A percentile compares a stretch with the other conserved stretches of the same genome.
Evolutionary conservation across 2,113 vertebrate species (phyloP).

Genomic region (Notiomystis cincta): DNA sequence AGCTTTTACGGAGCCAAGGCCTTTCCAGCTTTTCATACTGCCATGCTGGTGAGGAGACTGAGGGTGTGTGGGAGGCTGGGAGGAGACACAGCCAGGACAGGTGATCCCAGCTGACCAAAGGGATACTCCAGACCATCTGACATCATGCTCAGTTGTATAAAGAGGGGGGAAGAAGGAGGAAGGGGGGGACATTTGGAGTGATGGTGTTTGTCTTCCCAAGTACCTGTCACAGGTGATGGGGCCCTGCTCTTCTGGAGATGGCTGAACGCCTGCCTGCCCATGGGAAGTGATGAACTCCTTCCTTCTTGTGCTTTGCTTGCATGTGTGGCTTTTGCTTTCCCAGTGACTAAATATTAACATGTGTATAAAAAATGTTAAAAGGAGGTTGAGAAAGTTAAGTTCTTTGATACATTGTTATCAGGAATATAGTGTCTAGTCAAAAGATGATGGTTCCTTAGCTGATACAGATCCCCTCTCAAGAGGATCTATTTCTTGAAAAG

Average conservation of each 20-base stretch:
- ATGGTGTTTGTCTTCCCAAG: background rate
- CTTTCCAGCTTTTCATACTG: background rate
- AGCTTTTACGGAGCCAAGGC: background rate
- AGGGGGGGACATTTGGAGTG: background rate
- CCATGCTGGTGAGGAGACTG: background rate
- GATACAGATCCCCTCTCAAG: background rate
- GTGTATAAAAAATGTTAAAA: background rate
- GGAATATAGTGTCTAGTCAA: background rate
- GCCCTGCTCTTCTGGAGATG: background rate
- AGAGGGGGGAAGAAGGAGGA: background rate
- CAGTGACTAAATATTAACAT: background rate
- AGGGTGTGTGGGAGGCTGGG: accelerated
- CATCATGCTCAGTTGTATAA: background rate
- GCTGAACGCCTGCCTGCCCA: background rate
- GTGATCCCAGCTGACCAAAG: background rate
- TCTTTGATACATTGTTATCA: background rate
- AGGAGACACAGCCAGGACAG: background rate
- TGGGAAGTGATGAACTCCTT: background rate
- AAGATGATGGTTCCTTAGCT: background rate
- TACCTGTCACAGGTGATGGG: background rate
- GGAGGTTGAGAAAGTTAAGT: background rate
- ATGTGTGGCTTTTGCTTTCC: background rate
- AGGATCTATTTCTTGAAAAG: background rate
- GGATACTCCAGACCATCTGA: background rate
- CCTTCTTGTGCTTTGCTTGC: background rate